Conservation (phyloP, 2,797 vertebrate species). For the Enteromius mattozi region DNA sequence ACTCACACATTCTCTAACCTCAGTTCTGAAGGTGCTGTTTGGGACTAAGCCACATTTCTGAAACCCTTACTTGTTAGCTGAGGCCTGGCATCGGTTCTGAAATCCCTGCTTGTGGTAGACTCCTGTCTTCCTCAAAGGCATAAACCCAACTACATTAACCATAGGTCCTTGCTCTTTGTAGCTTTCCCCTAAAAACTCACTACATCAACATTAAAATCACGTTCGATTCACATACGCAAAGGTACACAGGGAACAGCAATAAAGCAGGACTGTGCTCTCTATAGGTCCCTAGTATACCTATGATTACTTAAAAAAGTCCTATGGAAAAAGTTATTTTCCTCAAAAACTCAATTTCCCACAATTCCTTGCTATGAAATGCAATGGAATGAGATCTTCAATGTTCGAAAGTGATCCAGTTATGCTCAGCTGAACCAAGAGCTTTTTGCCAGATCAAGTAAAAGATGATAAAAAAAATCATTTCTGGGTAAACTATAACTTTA, state of each 20-base stretch:
- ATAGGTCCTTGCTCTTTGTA: slow-evolving; percentile 10
- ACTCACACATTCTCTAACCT: slow-evolving; percentile 51
- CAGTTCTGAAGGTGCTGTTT: slow-evolving; percentile 35
- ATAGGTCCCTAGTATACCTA: neutral
- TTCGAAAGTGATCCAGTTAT: neutral
- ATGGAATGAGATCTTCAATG: neutral
- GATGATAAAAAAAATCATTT: neutral
- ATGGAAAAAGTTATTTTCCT: neutral
- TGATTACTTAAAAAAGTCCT: neutral
- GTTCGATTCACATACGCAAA: neutral
- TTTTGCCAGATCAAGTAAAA: neutral
- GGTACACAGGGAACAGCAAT: neutral
- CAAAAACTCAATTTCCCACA: neutral
- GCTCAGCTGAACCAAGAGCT: neutral
- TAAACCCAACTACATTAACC: slow-evolving; percentile 36
- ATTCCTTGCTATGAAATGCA: neutral
- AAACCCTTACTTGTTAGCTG: slow-evolving; percentile 64
- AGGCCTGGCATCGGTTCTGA: slow-evolving; percentile 66
- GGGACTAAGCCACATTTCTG: slow-evolving; percentile 31
- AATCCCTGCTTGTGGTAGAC: slow-evolving; percentile 63
- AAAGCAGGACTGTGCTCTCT: slow-evolving; percentile 5
- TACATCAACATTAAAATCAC: slow-evolving; percentile 6
- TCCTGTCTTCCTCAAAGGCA: slow-evolving; percentile 47
- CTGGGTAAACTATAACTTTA: neutral
- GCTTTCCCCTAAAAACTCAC: slow-evolving; percentile 9